phyloP scores from a whole-genome alignment of 2,888 invertebrate species.

The Andrena minutula region DNA sequence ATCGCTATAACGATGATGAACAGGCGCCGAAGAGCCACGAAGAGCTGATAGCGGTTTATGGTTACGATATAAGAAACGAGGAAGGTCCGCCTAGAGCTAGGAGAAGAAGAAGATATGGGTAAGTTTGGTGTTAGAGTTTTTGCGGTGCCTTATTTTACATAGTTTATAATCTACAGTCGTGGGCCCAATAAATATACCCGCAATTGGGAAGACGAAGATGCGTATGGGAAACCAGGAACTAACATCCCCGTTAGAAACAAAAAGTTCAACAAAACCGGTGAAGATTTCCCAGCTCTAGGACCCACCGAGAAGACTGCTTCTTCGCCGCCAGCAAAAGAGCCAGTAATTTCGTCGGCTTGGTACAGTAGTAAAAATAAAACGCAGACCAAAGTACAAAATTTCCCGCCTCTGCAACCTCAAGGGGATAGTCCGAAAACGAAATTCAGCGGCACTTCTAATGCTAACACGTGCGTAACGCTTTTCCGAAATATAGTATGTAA shows the following conservation, averaged over 20 bases:
- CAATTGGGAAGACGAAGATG: slow-evolving; percentile 97
- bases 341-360: slow-evolving; percentile 84
- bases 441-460: slow-evolving; percentile 64
- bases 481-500: slow-evolving; percentile 11
- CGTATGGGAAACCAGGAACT: slow-evolving; percentile 89
- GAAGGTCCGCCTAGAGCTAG: slow-evolving; percentile 96
- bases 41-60: slow-evolving; percentile 94
- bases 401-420: slow-evolving; percentile 81
- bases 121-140: slow-evolving; percentile 65
- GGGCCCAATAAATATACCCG: slow-evolving; percentile 96
- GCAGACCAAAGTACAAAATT: slow-evolving; percentile 79
- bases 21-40: slow-evolving; percentile 95
- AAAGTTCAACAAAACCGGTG: slow-evolving; percentile 83
- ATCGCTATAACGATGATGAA: slow-evolving; percentile 92
- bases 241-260: slow-evolving; percentile 76
- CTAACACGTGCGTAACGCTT: slow-evolving; percentile 73
- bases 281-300: slow-evolving; percentile 87
- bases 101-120: slow-evolving; percentile 95
- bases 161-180: slow-evolving; percentile 86
- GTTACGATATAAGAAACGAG: slow-evolving; percentile 97
- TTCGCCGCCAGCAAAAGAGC: slow-evolving; percentile 77
- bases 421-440: slow-evolving; percentile 78
- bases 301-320: slow-evolving; percentile 69
- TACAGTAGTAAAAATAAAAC: slow-evolving; percentile 83
- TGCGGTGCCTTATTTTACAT: slow-evolving; percentile 5